phyloP scores from a whole-genome alignment of 2,113 vertebrate species.

The Nyctibius bracteatus region DNA sequence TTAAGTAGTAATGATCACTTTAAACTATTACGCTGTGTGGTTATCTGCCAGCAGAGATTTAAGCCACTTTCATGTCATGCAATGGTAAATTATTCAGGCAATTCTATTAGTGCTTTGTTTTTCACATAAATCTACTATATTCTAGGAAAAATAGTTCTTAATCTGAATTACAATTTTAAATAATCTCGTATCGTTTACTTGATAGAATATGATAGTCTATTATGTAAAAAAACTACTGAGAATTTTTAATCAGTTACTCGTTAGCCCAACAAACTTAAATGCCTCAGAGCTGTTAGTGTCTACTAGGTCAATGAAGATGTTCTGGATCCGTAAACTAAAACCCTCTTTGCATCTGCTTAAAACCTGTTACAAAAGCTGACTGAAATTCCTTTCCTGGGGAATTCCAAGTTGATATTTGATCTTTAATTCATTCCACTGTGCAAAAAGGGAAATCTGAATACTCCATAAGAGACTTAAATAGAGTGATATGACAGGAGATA shows the following conservation, averaged over 20 bases:
- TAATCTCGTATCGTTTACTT: background rate
- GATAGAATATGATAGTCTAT: background rate
- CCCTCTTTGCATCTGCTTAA: background rate
- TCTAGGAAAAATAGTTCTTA: background rate
- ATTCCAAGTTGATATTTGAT: background rate
- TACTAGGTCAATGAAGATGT: background rate
- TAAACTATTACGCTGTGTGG: slow-evolving; percentile 3
- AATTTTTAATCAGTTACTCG: slow-evolving; percentile 1
- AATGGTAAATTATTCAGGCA: background rate
- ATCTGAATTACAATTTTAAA: background rate
- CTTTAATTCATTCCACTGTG: background rate
- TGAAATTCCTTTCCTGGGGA: background rate
- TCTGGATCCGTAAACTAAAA: background rate
- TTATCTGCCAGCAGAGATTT: slow-evolving; percentile 37
- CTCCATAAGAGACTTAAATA: background rate
- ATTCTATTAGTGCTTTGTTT: slow-evolving; percentile 21
- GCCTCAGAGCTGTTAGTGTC: background rate
- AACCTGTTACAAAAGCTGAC: background rate
- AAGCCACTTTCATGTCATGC: slow-evolving; percentile 9
- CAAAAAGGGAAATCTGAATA: background rate
- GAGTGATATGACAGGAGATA: background rate
- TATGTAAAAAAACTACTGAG: background rate
- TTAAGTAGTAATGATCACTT: slow-evolving; percentile 38
- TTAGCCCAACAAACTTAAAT: background rate
- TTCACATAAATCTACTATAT: background rate